Conservation (phyloP, 2,797 vertebrate genomes). For the Gobionotothen gibberifrons region DNA sequence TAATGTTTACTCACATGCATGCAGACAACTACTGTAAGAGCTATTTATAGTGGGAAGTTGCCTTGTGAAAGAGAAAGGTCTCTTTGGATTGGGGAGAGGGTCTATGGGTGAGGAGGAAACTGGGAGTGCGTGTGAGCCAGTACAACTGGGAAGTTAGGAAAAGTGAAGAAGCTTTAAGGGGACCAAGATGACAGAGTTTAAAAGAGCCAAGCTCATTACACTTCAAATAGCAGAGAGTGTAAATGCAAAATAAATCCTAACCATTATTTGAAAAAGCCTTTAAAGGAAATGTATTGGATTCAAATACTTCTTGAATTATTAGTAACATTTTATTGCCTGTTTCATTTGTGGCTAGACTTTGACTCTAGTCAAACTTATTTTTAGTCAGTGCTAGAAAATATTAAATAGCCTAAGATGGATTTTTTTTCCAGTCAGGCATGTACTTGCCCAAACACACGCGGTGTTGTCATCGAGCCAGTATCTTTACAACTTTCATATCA, state of each 20-base stretch:
- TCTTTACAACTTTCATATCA: conserved; percentile 56
- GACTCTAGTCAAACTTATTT: not conserved
- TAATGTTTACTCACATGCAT: not conserved
- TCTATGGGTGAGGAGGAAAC: conserved; percentile 18
- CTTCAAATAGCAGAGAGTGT: not conserved
- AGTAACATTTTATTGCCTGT: not conserved
- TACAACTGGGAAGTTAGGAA: conserved; percentile 28
- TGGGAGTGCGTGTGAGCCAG: conserved; percentile 21
- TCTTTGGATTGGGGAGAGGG: not conserved
- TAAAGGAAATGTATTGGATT: not conserved
- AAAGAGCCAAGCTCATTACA: conserved; percentile 13
- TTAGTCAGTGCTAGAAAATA: not conserved
- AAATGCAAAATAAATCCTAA: not conserved
- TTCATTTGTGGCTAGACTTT: not conserved
- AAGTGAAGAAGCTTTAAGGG: not conserved
- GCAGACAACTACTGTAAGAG: not conserved
- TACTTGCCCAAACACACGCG: conserved; percentile 3
- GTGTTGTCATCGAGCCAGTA: conserved; percentile 59
- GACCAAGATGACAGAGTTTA: not conserved
- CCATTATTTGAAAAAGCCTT: not conserved
- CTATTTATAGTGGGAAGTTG: conserved; percentile 15
- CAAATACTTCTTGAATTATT: not conserved
- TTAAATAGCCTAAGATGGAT: not conserved
- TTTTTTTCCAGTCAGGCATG: conserved; percentile 15
- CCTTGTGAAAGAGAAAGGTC: conserved; percentile 14